Base-by-base conservation (phyloP, 2,888 invertebrate genomes). In the Lithophane semibrunnea region DNA sequence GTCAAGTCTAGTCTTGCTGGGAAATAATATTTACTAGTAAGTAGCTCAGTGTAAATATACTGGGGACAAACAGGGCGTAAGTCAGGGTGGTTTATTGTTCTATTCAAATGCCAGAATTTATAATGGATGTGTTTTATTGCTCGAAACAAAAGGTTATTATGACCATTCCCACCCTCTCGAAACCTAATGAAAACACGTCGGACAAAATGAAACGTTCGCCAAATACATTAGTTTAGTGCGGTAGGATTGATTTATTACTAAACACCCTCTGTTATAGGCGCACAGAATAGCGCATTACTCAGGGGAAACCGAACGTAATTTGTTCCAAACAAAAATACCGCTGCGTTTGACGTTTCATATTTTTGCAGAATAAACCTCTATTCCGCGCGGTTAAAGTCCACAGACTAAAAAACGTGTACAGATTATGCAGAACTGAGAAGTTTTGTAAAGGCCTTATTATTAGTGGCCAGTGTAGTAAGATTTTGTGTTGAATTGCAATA, bases 201-300 rank as follows among this genome's bases (percentile, higher is more conserved):
- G 85, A 88, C 88, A 86, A 90, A 92, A 92, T 90, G 86, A 90
- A 91, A 92, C 88, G 88, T 89, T 89, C 88, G 85, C 88, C 87
- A 88, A 88, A 91, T 92, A 92, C 92, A 93, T 94, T 93, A 92
- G 90, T 92, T 92, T 88, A 89, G 87, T 91, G 91, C 90, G 85
- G 84, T 78, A 76, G 66, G 87, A 91, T 91, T 94, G 93, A 94
- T 93, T 94, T 94, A 94, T 94, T 84, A 84, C 90, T 79, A 88
- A 90, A 85, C 90, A 89, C 92, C 94, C 89, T 89, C 85, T 71
- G 80, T 73, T 73, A 81, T 72, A 61, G 77, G 83, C 79, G 82
- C 78, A 71, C 69, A 88, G 80, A 88, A 85, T 81, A 81, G 74
- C 65, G 54, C 69, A 79, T 80, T 83, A 86, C 88, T 83, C 82